Conservation (phyloP, 2,113 vertebrate genomes). For the Prunella himalayana region DNA sequence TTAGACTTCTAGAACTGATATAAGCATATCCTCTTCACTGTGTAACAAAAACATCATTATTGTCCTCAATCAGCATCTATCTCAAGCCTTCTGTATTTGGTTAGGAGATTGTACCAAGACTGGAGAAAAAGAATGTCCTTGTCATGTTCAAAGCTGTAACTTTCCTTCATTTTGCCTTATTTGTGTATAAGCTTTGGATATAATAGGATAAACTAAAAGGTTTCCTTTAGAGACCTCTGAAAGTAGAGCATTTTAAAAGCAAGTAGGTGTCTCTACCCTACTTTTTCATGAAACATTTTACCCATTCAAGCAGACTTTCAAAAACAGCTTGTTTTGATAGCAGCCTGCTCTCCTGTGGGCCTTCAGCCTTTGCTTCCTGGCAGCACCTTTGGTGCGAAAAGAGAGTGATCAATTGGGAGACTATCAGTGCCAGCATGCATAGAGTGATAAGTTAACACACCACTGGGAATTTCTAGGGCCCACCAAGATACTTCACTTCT, state of each 20-base stretch:
- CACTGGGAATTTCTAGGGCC: slow-evolving; percentile 84
- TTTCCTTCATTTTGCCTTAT: slow-evolving; percentile 68
- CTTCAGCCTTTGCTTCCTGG: slow-evolving; percentile 83
- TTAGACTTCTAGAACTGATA: background rate
- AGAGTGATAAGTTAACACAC: slow-evolving; percentile 88
- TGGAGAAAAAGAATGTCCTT: slow-evolving; percentile 17
- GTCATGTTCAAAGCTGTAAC: slow-evolving; percentile 47
- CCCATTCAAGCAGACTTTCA: slow-evolving; percentile 81
- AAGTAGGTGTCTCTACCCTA: slow-evolving; percentile 79
- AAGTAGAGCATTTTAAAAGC: slow-evolving; percentile 78
- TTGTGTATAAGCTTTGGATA: slow-evolving; percentile 70
- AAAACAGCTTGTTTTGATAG: slow-evolving; percentile 87
- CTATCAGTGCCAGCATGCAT: slow-evolving; percentile 88
- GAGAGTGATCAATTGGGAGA: slow-evolving; percentile 87
- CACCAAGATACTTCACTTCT: slow-evolving; percentile 87
- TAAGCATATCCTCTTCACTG: background rate
- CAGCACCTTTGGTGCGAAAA: slow-evolving; percentile 82
- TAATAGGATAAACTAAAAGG: slow-evolving; percentile 76
- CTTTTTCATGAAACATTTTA: slow-evolving; percentile 77
- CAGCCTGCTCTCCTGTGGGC: slow-evolving; percentile 81
- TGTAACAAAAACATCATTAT: slow-evolving; percentile 27
- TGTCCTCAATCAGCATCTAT: slow-evolving; percentile 19
- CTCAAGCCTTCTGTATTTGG: background rate
- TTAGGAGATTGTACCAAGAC: background rate
- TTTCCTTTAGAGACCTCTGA: slow-evolving; percentile 76